Evolutionary conservation across 1,140 invertebrate genomes (phyloP).

Genomic region (Scaptomyza pallida): DNA sequence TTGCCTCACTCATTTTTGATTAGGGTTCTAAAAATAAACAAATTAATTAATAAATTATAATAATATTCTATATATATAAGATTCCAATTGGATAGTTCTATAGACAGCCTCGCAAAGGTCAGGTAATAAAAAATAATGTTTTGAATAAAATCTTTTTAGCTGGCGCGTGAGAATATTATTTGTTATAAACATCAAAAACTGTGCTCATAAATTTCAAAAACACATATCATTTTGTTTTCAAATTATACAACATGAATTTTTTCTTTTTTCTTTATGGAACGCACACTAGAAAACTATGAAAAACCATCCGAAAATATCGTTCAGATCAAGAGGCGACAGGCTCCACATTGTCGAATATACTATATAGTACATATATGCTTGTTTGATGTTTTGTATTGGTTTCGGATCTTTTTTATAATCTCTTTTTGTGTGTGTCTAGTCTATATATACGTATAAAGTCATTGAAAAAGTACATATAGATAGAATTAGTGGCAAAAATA

Average conservation of each 20-base stretch:
- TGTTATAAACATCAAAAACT: slow-evolving; percentile 58
- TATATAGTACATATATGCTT: slow-evolving; percentile 32
- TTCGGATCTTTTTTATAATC: slow-evolving; percentile 5
- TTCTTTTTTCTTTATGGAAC: slow-evolving; percentile 24
- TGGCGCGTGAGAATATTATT: slow-evolving; percentile 64
- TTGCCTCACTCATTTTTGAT: slow-evolving; percentile 74
- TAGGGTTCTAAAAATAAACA: slow-evolving; percentile 28
- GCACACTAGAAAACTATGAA: slow-evolving; percentile 52
- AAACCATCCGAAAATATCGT: slow-evolving; percentile 53
- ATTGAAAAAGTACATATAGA: slow-evolving; percentile 18
- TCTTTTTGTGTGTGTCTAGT: slow-evolving; percentile 6
- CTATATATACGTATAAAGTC: slow-evolving; percentile 19
- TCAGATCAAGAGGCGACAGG: slow-evolving; percentile 22
- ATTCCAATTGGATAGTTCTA: slow-evolving; percentile 26
- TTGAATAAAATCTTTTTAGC: slow-evolving; percentile 27
- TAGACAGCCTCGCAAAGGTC: slow-evolving; percentile 31
- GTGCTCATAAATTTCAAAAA: slow-evolving; percentile 57
- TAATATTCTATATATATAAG: neutral
- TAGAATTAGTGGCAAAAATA: slow-evolving; percentile 49
- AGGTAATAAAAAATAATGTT: slow-evolving; percentile 36
- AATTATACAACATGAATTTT: slow-evolving; percentile 58
- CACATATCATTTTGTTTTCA: slow-evolving; percentile 73
- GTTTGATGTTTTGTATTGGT: slow-evolving; percentile 39
- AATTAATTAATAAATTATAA: slow-evolving; percentile 32
- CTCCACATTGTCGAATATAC: slow-evolving; percentile 6